Evolutionary conservation across 2,888 invertebrate genomes (phyloP).

Genomic region (Ctenicera cuprea): DNA sequence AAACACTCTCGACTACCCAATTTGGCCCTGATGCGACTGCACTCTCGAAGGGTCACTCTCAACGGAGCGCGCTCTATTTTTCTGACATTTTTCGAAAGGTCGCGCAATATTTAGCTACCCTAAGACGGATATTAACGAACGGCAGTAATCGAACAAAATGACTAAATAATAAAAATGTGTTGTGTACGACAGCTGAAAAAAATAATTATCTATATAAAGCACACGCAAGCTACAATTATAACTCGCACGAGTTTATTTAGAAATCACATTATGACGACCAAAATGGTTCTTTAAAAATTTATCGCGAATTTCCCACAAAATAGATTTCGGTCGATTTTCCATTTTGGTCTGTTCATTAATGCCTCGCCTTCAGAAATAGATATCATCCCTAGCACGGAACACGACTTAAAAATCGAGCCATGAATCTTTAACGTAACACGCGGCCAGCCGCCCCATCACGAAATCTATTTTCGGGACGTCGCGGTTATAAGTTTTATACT

Average conservation of each 20-base stretch:
- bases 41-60: not conserved
- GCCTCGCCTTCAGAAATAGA: conserved; percentile 14
- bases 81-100: conserved; percentile 24
- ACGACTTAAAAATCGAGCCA: conserved; percentile 22
- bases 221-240: conserved; percentile 1
- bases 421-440: conserved; percentile 13
- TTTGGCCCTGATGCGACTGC: too few species aligned
- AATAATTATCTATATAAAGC: not conserved
- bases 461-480: conserved; percentile 17
- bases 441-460: conserved; percentile 14
- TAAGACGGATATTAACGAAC: not conserved
- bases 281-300: not conserved
- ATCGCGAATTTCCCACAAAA: not conserved
- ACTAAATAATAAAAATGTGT: not conserved
- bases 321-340: conserved; percentile 2
- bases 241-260: not conserved
- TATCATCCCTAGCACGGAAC: not conserved
- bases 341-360: conserved; percentile 7
- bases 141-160: not conserved
- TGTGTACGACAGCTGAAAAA: not conserved
- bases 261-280: not conserved
- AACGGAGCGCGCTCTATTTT: not conserved
- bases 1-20: too few species aligned
- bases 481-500: not conserved
- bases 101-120: not conserved